These are phyloP conservation scores for Drosophila rubida DNA, from an alignment of 2,888 invertebrate genomes.

Conservation along the genomic window DNA sequence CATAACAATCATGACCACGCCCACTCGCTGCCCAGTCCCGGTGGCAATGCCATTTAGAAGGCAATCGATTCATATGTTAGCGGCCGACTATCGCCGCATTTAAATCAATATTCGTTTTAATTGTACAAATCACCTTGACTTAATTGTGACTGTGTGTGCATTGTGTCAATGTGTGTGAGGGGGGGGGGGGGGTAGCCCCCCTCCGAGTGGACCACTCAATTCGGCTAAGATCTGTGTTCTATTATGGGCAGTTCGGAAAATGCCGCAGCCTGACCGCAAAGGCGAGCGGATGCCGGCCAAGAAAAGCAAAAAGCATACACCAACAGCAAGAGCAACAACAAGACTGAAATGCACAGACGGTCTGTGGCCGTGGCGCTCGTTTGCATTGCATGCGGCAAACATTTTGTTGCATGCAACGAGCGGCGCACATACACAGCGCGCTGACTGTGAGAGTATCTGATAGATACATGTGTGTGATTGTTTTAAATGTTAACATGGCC, in stretches of 20 bases:
- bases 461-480: slow-evolving; percentile 74
- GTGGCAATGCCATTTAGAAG: slow-evolving; percentile 42
- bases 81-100: slow-evolving; percentile 60
- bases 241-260: slow-evolving; percentile 62
- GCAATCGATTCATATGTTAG: slow-evolving; percentile 49
- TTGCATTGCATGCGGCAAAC: slow-evolving; percentile 69
- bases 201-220: slow-evolving; percentile 59
- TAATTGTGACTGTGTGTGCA: slow-evolving; percentile 54
- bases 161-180: slow-evolving; percentile 5
- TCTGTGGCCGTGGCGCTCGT: slow-evolving; percentile 55
- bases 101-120: slow-evolving; percentile 78
- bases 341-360: slow-evolving; percentile 40
- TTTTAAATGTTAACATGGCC: slow-evolving; percentile 80
- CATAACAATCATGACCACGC: slow-evolving; percentile 40
- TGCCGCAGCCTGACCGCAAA: slow-evolving; percentile 47
- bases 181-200: slow-evolving; percentile 30
- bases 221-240: slow-evolving; percentile 66
- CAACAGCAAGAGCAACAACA: slow-evolving; percentile 15
- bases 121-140: slow-evolving; percentile 79
- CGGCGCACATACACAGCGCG: slow-evolving; percentile 22
- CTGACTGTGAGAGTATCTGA: slow-evolving; percentile 30
- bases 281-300: slow-evolving; percentile 55
- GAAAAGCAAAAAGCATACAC: slow-evolving; percentile 21
- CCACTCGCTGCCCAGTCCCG: slow-evolving; percentile 19
- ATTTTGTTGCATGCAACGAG: slow-evolving; percentile 65